These are phyloP conservation scores for Aporrectodea caliginosa DNA, from an alignment of 1,140 invertebrate genomes.

Conservation along the genomic window DNA sequence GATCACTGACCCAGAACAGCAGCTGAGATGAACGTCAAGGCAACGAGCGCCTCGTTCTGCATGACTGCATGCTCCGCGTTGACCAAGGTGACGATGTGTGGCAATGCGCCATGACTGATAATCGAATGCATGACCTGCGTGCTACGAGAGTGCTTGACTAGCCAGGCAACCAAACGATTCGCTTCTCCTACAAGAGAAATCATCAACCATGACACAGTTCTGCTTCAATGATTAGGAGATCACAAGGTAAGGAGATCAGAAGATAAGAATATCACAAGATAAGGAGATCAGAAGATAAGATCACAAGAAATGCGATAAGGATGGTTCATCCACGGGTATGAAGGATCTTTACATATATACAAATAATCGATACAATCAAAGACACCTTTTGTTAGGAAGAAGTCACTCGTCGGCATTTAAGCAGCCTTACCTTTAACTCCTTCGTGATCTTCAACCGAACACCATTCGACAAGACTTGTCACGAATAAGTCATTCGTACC, in stretches of 20 bases:
- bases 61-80: constrained; percentile 75
- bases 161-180: constrained; percentile 73
- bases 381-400: too few species aligned
- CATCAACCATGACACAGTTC: background rate
- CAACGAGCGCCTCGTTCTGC: constrained; percentile 76
- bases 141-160: constrained; percentile 70
- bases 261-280: too few species aligned
- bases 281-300: too few species aligned
- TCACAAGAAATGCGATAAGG: too few species aligned
- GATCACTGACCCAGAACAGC: constrained; percentile 43
- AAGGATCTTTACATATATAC: too few species aligned
- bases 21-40: constrained; percentile 49
- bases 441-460: constrained; percentile 70
- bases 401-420: too few species aligned
- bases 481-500: constrained; percentile 62
- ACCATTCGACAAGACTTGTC: constrained; percentile 70
- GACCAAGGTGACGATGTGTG: constrained; percentile 74
- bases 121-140: constrained; percentile 63
- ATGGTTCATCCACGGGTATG: too few species aligned
- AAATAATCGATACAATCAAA: too few species aligned
- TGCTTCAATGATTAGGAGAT: background rate
- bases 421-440: constrained; percentile 69
- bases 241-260: too few species aligned
- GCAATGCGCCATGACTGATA: constrained; percentile 66
- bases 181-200: constrained; percentile 65